Conservation (phyloP, 2,113 vertebrate genomes). For the Clarias gariepinus region DNA sequence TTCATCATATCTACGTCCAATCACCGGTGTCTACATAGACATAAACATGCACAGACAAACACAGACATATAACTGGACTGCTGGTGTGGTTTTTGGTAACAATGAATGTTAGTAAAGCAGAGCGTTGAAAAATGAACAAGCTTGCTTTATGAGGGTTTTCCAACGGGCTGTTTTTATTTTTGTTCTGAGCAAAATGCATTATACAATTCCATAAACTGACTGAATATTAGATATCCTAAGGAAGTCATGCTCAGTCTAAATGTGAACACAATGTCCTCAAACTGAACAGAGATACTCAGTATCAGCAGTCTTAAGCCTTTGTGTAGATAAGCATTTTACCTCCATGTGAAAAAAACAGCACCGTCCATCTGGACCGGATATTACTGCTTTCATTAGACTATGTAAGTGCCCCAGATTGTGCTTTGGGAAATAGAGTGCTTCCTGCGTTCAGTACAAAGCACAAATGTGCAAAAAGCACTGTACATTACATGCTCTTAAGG, state of each 20-base stretch:
- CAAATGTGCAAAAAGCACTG: neutral
- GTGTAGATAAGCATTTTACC: conserved; percentile 32
- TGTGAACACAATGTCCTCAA: neutral
- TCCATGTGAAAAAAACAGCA: conserved; percentile 27
- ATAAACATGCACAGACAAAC: neutral
- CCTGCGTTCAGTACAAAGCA: neutral
- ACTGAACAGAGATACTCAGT: neutral
- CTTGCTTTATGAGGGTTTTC: neutral
- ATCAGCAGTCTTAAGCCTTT: conserved; percentile 10
- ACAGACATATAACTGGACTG: neutral
- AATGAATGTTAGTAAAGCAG: neutral
- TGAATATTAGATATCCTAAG: neutral
- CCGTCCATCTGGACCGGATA: conserved; percentile 45
- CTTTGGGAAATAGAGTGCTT: conserved; percentile 30
- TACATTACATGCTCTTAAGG: neutral
- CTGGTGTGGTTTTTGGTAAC: neutral
- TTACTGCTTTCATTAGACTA: conserved; percentile 32
- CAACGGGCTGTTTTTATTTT: neutral
- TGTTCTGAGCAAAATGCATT: neutral
- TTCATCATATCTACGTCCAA: conserved; percentile 91
- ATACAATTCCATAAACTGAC: neutral
- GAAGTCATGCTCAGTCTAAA: neutral
- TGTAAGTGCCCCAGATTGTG: conserved; percentile 11
- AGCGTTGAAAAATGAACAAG: neutral
- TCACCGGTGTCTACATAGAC: conserved; percentile 85